Conservation (phyloP, 2,797 vertebrate species). For the Parotocinclus haroldoi region DNA sequence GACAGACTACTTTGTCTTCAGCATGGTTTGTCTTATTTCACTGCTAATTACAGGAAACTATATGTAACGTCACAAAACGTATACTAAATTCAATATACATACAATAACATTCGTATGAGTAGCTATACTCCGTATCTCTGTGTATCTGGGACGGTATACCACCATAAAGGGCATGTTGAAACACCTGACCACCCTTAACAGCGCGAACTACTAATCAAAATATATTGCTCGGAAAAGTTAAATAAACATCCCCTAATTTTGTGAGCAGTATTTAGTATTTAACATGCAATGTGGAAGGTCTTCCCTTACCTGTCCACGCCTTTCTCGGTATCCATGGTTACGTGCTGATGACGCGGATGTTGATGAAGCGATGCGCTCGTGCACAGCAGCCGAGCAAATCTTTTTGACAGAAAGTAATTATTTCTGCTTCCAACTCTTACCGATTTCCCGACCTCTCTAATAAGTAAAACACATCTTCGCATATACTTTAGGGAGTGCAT, state of each 20-base stretch:
- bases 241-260: no score
- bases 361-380: conserved; percentile 58
- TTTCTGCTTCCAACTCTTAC: conserved; percentile 56
- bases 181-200: background rate
- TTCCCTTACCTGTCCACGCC: conserved; percentile 53
- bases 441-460: conserved; percentile 60
- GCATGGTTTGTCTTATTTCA: no score
- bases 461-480: conserved; percentile 57
- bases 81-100: no score
- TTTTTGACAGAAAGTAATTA: conserved; percentile 53
- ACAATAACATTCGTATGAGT: no score
- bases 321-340: conserved; percentile 44
- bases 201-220: no score
- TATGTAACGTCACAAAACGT: no score
- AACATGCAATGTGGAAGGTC: background rate
- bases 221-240: no score
- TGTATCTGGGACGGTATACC: background rate
- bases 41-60: no score
- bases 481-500: conserved; percentile 70
- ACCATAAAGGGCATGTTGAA: background rate
- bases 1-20: no score
- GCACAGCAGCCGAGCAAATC: conserved; percentile 52
- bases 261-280: no score
- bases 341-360: conserved; percentile 56
- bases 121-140: background rate